These are phyloP conservation scores for Hyla sarda DNA, from an alignment of 2,113 vertebrate genomes.

Conservation along the genomic window DNA sequence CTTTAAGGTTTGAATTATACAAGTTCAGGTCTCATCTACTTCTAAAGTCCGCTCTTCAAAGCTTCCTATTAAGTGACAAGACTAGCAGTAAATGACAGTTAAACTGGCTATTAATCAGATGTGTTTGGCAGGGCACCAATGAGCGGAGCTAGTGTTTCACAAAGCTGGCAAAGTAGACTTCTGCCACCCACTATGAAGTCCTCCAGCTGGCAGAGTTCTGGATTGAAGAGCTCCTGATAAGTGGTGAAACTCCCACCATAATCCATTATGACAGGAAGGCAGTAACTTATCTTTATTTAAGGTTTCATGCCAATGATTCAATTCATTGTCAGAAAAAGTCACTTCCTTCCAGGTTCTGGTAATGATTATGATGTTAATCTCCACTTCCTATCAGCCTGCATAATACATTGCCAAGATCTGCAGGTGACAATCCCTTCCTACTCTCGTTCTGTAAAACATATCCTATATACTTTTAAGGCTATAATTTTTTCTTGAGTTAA, in stretches of 20 bases:
- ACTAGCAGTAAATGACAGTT: constrained; percentile 53
- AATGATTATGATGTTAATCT: background rate
- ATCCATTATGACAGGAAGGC: background rate
- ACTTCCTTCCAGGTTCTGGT: background rate
- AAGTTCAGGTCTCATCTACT: background rate
- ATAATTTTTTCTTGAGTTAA: background rate
- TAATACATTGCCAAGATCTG: background rate
- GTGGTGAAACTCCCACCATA: background rate
- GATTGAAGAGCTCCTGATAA: background rate
- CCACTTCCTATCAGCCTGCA: background rate
- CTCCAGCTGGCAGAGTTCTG: background rate
- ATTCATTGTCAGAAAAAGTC: background rate
- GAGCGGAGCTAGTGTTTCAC: background rate
- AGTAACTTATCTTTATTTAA: background rate
- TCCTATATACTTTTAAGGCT: background rate
- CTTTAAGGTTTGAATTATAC: background rate
- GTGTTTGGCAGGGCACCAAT: background rate
- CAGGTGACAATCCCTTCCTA: background rate
- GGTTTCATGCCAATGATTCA: background rate
- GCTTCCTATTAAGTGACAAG: background rate
- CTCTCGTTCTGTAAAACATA: background rate
- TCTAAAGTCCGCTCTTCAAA: background rate
- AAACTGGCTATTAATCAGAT: background rate
- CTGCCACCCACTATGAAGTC: background rate
- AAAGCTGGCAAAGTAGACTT: background rate